phyloP scores from a whole-genome alignment of 2,113 vertebrate genomes.

The Phainopepla nitens region DNA sequence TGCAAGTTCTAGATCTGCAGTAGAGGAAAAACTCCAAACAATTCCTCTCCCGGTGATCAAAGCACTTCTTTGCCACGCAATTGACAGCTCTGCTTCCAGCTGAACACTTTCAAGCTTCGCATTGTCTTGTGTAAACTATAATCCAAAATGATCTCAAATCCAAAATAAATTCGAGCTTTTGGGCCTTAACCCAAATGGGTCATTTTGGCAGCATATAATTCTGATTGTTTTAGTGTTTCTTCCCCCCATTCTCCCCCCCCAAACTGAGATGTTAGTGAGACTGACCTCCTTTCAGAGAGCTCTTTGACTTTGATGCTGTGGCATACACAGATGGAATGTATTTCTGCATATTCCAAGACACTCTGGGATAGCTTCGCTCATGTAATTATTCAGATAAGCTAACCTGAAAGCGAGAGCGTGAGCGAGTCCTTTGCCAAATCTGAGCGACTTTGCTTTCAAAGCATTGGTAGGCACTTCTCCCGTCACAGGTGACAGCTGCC shows the following conservation, averaged over 20 bases:
- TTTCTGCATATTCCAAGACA: slow-evolving; percentile 57
- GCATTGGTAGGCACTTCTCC: fast-evolving
- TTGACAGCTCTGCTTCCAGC: slow-evolving; percentile 57
- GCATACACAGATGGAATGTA: slow-evolving; percentile 47
- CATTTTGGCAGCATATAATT: neutral
- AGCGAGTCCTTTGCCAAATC: neutral
- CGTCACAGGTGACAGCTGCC: neutral
- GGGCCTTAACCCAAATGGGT: neutral
- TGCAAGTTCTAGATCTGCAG: neutral
- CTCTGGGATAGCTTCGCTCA: slow-evolving; percentile 45
- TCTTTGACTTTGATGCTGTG: slow-evolving; percentile 23
- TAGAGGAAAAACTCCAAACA: neutral
- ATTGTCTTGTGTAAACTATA: slow-evolving; percentile 16
- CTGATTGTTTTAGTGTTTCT: neutral
- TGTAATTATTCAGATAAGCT: slow-evolving; percentile 53
- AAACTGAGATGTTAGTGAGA: neutral
- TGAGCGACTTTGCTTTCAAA: neutral
- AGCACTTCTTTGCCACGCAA: neutral
- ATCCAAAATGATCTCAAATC: slow-evolving; percentile 9
- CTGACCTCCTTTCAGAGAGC: neutral
- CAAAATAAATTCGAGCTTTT: neutral
- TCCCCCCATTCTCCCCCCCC: neutral
- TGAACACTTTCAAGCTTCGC: slow-evolving; percentile 7
- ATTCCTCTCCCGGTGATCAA: slow-evolving; percentile 3
- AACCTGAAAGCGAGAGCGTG: neutral